phyloP scores from a whole-genome alignment of 2,113 vertebrate genomes.

The Oryzias melastigma region DNA sequence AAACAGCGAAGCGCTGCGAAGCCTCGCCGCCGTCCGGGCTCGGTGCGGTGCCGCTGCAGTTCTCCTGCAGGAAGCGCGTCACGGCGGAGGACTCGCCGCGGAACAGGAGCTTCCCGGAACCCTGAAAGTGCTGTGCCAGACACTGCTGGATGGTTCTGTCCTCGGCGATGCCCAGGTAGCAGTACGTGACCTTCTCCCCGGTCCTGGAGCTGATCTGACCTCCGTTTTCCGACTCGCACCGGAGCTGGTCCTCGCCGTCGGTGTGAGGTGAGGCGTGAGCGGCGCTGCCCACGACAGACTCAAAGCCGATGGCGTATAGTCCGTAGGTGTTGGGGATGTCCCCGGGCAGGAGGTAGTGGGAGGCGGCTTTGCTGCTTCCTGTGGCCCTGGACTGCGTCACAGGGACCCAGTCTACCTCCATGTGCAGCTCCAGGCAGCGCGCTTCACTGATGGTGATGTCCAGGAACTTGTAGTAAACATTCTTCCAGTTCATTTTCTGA shows the following conservation, averaged over 20 bases:
- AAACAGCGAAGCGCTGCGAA: conserved; percentile 80
- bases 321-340: conserved; percentile 94
- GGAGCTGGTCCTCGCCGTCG: conserved; percentile 51
- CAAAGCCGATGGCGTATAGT: conserved; percentile 91
- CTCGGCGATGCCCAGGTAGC: conserved; percentile 94
- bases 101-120: conserved; percentile 84
- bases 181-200: conserved; percentile 84
- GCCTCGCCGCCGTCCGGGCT: conserved; percentile 72
- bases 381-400: conserved; percentile 86
- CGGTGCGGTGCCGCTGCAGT: conserved; percentile 75
- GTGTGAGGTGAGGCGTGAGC: conserved; percentile 22
- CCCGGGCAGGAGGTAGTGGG: conserved; percentile 92
- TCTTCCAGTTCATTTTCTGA: conserved; percentile 99
- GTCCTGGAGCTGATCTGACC: conserved; percentile 49
- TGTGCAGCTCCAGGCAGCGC: conserved; percentile 92
- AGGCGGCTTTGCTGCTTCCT: conserved; percentile 78
- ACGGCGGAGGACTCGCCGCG: conserved; percentile 85
- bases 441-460: conserved; percentile 99
- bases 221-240: conserved; percentile 49
- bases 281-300: conserved; percentile 66
- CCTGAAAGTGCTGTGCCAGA: conserved; percentile 94
- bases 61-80: conserved; percentile 90
- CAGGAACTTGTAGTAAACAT: conserved; percentile 96
- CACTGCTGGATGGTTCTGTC: conserved; percentile 93
- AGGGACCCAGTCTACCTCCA: conserved; percentile 96